Base-by-base conservation (phyloP, 1,140 invertebrate genomes). In the Temnothorax nylanderi region DNA sequence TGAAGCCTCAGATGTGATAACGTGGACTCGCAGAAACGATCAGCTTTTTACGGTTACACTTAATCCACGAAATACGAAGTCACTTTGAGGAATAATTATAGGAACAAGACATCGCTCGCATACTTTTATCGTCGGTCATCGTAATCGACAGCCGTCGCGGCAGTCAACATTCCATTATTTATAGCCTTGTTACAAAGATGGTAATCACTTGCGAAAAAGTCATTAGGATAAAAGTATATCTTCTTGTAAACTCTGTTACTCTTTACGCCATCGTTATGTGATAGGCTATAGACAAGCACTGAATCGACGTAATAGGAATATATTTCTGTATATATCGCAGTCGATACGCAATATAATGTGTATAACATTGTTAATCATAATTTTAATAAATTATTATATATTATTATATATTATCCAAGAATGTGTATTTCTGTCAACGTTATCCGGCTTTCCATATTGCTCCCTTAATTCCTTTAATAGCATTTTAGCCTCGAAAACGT, bases 321-420 rank as follows among this genome's bases (percentile, higher is more conserved):
- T 54, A 21, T 34, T 87, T 16, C 44, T 88, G 47, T 47, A 85
- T 37, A 67, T 44, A 76, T 81, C 32, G n/a, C 47, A 69, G 16
- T 58, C 26, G 62, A 54, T 62, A 58, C 58, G 54, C n/a, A 16
- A 71, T 62, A 56, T 65, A 72, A 47, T 51, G 3, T 34, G 34
- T 41, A 54, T 85, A 71, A 89, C 69, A 88, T 86, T 47, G 49
- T 86, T 76, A 75, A 85, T 4, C 10, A 64, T 32, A 78, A 78
- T n/a, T 81, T 72, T 89, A 88, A 89, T 89, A 89, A 89, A 89
- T 89, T 89, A 89, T 81, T 67, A 72, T 18, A 56, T 54, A 74
- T 58, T 58, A 56, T 64, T 67, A 72, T 18, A 56, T 54, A 74
- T 58, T 51, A 56, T 64, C 26, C 13, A 60, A 56, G 1, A 82